Evolutionary conservation across 2,888 invertebrate genomes (phyloP).

Genomic region (Corbicula japonica): DNA sequence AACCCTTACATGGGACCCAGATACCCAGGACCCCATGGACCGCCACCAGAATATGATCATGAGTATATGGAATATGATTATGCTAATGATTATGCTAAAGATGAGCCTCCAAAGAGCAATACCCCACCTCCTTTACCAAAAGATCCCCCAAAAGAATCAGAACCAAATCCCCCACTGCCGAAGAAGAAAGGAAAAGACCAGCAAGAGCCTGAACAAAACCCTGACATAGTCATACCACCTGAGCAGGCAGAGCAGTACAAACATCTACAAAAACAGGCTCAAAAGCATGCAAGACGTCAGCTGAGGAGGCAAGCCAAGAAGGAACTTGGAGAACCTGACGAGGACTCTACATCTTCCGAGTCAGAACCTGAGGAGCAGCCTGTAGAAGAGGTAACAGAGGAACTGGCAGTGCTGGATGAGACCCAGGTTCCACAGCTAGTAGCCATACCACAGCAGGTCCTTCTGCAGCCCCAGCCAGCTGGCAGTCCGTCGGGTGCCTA

Average conservation of each 20-base stretch:
- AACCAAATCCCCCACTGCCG: constrained; percentile 82
- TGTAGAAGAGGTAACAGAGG: constrained; percentile 67
- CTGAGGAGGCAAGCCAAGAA: constrained; percentile 89
- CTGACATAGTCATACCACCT: constrained; percentile 81
- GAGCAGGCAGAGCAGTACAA: constrained; percentile 85
- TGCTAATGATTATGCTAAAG: constrained; percentile 36
- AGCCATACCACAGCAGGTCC: constrained; percentile 69
- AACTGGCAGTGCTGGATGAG: constrained; percentile 66
- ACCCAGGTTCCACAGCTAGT: constrained; percentile 58
- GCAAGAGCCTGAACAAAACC: constrained; percentile 73
- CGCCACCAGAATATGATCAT: constrained; percentile 59
- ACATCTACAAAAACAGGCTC: constrained; percentile 89
- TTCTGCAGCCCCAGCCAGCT: constrained; percentile 71
- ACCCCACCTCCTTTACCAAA: constrained; percentile 78
- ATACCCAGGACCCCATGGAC: constrained; percentile 68
- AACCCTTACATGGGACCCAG: constrained; percentile 64
- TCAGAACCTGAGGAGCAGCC: constrained; percentile 72
- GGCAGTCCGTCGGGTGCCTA: constrained; percentile 65
- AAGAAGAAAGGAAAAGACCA: constrained; percentile 76
- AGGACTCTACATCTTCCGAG: constrained; percentile 73
- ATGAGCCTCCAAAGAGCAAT: constrained; percentile 60
- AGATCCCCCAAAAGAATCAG: constrained; percentile 78
- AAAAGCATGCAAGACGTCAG: constrained; percentile 93
- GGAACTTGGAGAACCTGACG: constrained; percentile 78
- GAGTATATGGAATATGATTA: constrained; percentile 51